phyloP scores from a whole-genome alignment of 2,797 vertebrate species.

The Argentina silus region DNA sequence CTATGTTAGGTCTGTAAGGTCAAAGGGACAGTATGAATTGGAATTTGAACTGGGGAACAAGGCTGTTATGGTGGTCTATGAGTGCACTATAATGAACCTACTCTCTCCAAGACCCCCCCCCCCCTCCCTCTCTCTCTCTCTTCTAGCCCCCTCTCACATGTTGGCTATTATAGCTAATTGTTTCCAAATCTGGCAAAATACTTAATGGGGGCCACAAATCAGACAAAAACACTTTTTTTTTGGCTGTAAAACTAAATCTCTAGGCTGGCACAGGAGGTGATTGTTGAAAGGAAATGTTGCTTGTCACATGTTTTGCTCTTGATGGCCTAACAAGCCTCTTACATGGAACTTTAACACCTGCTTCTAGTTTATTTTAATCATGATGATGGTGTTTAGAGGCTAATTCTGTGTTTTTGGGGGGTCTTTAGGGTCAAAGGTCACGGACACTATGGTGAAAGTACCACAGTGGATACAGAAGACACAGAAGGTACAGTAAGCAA shows the following conservation, averaged over 20 bases:
- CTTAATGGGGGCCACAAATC: neutral
- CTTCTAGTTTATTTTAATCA: too few species aligned
- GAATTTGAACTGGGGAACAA: too few species aligned
- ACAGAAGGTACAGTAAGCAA: neutral
- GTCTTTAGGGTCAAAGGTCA: too few species aligned
- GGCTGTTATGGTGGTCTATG: too few species aligned
- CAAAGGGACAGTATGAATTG: too few species aligned
- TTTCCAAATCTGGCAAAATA: constrained; percentile 12
- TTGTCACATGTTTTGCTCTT: neutral
- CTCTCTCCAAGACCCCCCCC: neutral
- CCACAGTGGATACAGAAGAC: neutral
- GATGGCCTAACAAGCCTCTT: neutral
- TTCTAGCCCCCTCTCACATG: constrained; percentile 2
- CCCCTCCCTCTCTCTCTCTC: neutral
- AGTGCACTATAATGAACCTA: too few species aligned
- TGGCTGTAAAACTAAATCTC: neutral
- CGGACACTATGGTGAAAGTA: too few species aligned
- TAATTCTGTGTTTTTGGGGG: too few species aligned
- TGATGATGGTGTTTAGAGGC: too few species aligned
- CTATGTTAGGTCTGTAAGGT: too few species aligned
- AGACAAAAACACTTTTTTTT: neutral
- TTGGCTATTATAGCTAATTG: constrained; percentile 5
- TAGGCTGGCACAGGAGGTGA: neutral
- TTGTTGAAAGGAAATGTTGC: neutral
- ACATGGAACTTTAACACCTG: neutral